Base-by-base conservation (phyloP, 2,888 invertebrate genomes). In the Xestia sexstrigata region DNA sequence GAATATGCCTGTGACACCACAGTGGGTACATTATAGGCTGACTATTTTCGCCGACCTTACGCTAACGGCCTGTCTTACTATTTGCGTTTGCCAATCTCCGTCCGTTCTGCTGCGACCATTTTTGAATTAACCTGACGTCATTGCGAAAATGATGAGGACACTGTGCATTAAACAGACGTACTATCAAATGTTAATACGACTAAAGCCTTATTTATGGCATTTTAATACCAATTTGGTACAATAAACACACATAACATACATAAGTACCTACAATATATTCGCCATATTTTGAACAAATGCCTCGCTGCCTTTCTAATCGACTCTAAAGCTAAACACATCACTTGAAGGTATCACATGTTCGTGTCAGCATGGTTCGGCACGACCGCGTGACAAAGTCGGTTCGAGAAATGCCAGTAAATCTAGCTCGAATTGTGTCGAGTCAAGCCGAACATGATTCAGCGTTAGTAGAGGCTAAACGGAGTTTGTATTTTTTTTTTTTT, bases 161-260 rank as follows among this genome's bases (percentile, higher is more conserved):
- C 45, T 45, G 17, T 52, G n/a, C 15, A 35, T 35, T 6, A 26
- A 55, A 55, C 13, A 58, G 55, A 20, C 17, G 23, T 5, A n/a
- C 15, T 35, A 45, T 13, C 9, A 47, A 72, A 60, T 55, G 0
- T 60, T 23, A 60, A 26, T 13, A 60, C 5, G 11, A n/a, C 49
- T 42, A 60, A 78, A 70, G 42, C 17, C 6, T 35, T 52, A 35
- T 58, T 49, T 55, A 47, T 66, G 26, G 6, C 6, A n/a, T 77
- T 67, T 76, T 58, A 49, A 20, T 68, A n/a, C 15, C n/a, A 1
- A 11, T 45, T 11, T 45, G n/a, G 17, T 20, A 42, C 30, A 11
- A 60, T 26, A 66, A 13, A 13, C 65, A 35, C 9, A 39, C 39
- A 39, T 39, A 9, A 8, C 39, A 39, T 39, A 39, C 39, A 39